Conservation (phyloP, 2,888 invertebrate genomes). For the Andrena bucephala region DNA sequence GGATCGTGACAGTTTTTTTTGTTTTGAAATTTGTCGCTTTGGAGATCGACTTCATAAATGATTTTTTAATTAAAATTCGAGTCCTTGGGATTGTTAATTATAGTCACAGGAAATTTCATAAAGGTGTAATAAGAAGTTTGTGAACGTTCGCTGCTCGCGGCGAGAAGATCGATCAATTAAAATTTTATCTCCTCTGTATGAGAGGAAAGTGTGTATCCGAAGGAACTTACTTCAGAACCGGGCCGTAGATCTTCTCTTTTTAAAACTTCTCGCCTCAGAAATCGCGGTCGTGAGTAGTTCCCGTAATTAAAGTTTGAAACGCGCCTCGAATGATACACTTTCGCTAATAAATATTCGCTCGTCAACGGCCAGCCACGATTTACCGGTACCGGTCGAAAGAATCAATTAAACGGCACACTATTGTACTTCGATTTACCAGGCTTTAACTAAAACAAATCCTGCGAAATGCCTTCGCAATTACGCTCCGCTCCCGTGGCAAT, state of each 20-base stretch:
- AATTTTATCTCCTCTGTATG: background rate
- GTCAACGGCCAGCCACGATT: background rate
- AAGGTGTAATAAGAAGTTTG: no score
- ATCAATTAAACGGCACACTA: constrained; percentile 10
- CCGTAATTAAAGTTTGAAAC: background rate
- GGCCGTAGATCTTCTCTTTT: no score
- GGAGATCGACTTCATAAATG: background rate
- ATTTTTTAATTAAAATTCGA: background rate
- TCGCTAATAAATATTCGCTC: constrained; percentile 17
- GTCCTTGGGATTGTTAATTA: background rate
- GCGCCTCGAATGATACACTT: constrained; percentile 3
- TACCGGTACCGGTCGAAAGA: background rate
- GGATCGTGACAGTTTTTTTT: background rate
- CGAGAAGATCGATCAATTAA: background rate
- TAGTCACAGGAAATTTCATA: no score
- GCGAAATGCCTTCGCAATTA: background rate
- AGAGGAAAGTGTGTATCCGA: background rate
- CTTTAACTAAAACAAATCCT: background rate
- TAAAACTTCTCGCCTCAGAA: no score
- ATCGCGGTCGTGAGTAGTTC: background rate
- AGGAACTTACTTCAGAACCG: background rate
- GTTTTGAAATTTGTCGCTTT: background rate
- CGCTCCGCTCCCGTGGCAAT: background rate
- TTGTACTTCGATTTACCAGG: background rate
- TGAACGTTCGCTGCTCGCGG: no score